Evolutionary conservation across 2,888 invertebrate species (phyloP), one percentile per base, ranked within the genome.

Genomic region (Andrena praecox): DNA sequence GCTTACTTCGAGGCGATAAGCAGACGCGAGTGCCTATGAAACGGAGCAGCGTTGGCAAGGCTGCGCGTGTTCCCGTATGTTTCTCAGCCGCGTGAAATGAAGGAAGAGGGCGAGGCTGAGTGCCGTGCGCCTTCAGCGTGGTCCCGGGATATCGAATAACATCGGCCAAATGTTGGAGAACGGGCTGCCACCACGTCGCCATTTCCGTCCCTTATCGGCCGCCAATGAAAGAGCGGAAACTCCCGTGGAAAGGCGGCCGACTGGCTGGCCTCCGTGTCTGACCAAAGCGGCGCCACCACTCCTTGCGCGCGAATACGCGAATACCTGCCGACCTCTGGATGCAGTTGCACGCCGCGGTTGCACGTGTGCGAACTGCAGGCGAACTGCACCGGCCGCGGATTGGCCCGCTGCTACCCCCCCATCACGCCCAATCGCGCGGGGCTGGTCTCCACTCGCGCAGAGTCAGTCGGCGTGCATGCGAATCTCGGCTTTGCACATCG

Each of bases 331-430:
- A 48, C 7, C 60, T 16, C 31, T 54, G 56, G 73, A 33, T 76
- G 77, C 82, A 80, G 63, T 76, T 79, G 81, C 76, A 52, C 42
- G 10, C 6, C 33, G 56, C 60, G 63, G 2, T 75, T 75, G 77
- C 85, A 79, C 84, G 76, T 83, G 80, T 33, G 56, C 77, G 75
- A 54, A n/a, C 63, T 87, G 84, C 85, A 85, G 66, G 59, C 73
- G 69, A 76, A 77, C 31, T 85, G 85, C 87, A 93, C 92, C 94
- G 92, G 92, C 90, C 93, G 91, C 91, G 78, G 85, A 86, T 90
- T 84, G 88, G 84, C 73, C 85, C 85, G 83, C 87, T 80, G 77
- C 88, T 87, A 85, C 82, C 89, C 20, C 20, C 87, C 84, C 77
- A 84, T 64, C 73, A 67, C 85, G 71, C 77, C 87, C 88, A 89